Conservation (phyloP, 2,888 invertebrate genomes). For the Bursaphelenchus okinawaensis region DNA sequence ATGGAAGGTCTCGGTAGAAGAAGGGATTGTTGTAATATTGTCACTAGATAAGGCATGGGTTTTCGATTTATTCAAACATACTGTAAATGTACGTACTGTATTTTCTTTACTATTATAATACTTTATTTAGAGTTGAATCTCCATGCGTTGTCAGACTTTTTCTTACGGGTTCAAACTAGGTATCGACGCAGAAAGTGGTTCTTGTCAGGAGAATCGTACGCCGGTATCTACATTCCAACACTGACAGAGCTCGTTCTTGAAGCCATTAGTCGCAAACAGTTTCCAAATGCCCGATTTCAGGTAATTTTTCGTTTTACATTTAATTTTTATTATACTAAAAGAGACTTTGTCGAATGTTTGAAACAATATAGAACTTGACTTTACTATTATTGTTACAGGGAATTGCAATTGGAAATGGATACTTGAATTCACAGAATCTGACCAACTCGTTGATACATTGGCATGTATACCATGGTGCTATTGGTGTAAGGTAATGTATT, state of each 20-base stretch:
- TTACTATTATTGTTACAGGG: slow-evolving; percentile 40
- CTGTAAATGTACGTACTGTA: too few species aligned
- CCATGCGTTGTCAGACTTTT: slow-evolving; percentile 61
- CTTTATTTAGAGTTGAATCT: slow-evolving; percentile 60
- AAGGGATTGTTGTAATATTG: too few species aligned
- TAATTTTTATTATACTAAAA: not conserved
- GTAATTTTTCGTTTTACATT: slow-evolving; percentile 13
- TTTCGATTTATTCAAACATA: too few species aligned
- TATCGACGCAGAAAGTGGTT: slow-evolving; percentile 23
- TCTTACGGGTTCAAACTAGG: slow-evolving; percentile 33
- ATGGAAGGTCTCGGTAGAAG: not conserved
- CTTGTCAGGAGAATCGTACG: slow-evolving; percentile 28
- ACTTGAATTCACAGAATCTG: slow-evolving; percentile 46
- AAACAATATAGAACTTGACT: too few species aligned
- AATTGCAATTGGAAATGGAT: slow-evolving; percentile 55
- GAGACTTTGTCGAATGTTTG: not conserved
- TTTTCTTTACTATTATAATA: too few species aligned
- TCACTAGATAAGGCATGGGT: too few species aligned
- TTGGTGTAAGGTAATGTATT: slow-evolving; percentile 45
- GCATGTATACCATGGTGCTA: slow-evolving; percentile 48
- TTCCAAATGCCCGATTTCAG: slow-evolving; percentile 35
- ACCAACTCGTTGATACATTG: slow-evolving; percentile 47
- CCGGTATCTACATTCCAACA: slow-evolving; percentile 29
- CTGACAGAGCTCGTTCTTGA: slow-evolving; percentile 15
- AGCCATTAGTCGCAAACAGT: slow-evolving; percentile 6